Evolutionary conservation across 2,113 vertebrate genomes (phyloP).

Genomic region (Limnothrissa miodon): DNA sequence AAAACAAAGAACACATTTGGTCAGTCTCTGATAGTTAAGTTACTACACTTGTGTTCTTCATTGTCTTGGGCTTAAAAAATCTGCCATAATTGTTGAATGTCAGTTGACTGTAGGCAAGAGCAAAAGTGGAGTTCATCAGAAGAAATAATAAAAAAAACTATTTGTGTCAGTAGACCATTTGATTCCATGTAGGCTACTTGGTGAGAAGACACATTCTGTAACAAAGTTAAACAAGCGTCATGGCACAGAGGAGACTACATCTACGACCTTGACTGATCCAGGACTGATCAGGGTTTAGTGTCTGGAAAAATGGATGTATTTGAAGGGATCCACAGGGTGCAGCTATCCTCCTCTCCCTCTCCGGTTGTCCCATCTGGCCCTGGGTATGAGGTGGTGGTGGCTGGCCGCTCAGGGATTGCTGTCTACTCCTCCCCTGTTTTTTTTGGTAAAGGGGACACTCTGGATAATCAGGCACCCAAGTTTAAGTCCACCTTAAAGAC

Average conservation of each 20-base stretch:
- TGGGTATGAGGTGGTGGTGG: conserved; percentile 66
- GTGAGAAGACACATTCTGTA: not conserved
- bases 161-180: not conserved
- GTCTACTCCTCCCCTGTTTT: conserved; percentile 68
- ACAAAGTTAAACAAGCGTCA: not conserved
- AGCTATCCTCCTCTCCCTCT: conserved; percentile 64
- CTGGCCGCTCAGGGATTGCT: conserved; percentile 60
- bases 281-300: not conserved
- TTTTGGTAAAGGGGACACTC: conserved; percentile 53
- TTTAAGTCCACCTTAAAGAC: conserved; percentile 36
- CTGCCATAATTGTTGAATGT: not conserved
- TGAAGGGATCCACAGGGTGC: conserved; percentile 71
- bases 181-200: not conserved
- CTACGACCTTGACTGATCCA: not conserved
- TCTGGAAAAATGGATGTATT: conserved; percentile 67
- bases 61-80: not conserved
- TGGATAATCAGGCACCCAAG: conserved; percentile 20
- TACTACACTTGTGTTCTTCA: not conserved
- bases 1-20: too few species aligned
- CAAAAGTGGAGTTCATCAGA: not conserved
- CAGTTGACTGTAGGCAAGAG: not conserved
- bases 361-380: conserved; percentile 42
- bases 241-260: not conserved
- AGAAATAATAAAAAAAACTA: not conserved
- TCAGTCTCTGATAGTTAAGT: not conserved